Evolutionary conservation across 2,113 vertebrate species (phyloP).

Genomic region (Oreochromis niloticus): DNA sequence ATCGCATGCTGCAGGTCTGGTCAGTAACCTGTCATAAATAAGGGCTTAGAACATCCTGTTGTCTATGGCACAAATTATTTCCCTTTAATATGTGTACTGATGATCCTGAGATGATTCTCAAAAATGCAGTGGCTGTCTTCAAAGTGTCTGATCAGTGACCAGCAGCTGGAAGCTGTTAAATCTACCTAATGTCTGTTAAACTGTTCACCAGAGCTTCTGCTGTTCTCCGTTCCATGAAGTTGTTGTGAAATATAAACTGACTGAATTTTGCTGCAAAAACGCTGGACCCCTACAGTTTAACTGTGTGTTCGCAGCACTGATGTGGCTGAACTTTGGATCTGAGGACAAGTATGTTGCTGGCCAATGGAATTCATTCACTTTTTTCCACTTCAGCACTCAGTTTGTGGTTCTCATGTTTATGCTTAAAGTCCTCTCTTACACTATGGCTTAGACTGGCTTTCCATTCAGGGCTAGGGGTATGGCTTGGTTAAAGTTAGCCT

Average conservation of each 20-base stretch:
- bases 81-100: not conserved
- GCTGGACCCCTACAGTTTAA: not conserved
- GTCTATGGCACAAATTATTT: not conserved
- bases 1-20: not conserved
- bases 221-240: not conserved
- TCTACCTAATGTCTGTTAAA: not conserved
- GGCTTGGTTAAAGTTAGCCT: not conserved
- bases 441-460: not conserved
- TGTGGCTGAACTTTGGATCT: not conserved
- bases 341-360: not conserved
- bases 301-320: rapidly evolving
- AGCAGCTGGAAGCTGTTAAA: not conserved
- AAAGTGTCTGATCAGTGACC: not conserved
- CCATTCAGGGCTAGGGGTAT: not conserved
- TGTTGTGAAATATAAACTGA: not conserved
- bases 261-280: not conserved
- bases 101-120: not conserved
- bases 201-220: not conserved
- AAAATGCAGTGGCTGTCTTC: not conserved
- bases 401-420: not conserved
- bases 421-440: not conserved
- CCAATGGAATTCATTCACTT: not conserved
- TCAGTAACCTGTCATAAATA: not conserved
- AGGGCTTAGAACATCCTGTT: not conserved
- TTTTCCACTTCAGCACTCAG: not conserved